Base-by-base conservation (phyloP, 2,113 vertebrate genomes). In the Burhinus bistriatus region DNA sequence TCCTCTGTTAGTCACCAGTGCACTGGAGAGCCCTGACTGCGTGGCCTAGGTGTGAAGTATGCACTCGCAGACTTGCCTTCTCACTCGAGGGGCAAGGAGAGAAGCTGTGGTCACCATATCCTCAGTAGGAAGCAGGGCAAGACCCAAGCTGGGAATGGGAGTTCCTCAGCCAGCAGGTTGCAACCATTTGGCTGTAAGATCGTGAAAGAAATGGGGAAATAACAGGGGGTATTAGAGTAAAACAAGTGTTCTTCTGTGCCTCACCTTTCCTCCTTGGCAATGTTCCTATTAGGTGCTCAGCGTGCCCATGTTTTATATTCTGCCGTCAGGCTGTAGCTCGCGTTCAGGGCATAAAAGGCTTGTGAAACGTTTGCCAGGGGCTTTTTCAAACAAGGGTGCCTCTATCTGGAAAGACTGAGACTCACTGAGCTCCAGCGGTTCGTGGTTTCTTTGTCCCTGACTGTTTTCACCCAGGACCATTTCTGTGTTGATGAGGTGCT, bases 301-400 rank as follows among this genome's bases (percentile, higher is more conserved):
- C 3, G 3, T 34, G 26, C 29, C 14, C 4, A 0, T 3, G 19
- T 34, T 34, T 0, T 2, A 0, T 18, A 1, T 12, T 45, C 40
- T 34, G 40, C 32, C 34, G 40, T 34, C 21, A 36, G 62, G 57
- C 27, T 30, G 0, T 6, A 12, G 58, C 22, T 51, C 49, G 12
- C 4, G 0, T 29, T 36, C 7, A 2, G 59, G 38, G 65, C 12
- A 1, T 3, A 10, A 47, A 36, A 57, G 58, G 45, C 40, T 54
- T 51, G 38, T 19, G 11, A 26, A 34, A 44, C 36, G 8, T 38
- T 85, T 76, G 21, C 40, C 13, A 6, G 55, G 17, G 22, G 44
- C 22, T 26, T 34, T 52, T 69, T 5, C 27, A 19, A 36, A 27
- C 15, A 6, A 9, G 15, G 34, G 7, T 30, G 8, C 36, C 64